A percentile compares a stretch with the other conserved stretches of the same genome.
phyloP scores from a whole-genome alignment of 2,888 invertebrate species.

The Perizoma affinitatum region DNA sequence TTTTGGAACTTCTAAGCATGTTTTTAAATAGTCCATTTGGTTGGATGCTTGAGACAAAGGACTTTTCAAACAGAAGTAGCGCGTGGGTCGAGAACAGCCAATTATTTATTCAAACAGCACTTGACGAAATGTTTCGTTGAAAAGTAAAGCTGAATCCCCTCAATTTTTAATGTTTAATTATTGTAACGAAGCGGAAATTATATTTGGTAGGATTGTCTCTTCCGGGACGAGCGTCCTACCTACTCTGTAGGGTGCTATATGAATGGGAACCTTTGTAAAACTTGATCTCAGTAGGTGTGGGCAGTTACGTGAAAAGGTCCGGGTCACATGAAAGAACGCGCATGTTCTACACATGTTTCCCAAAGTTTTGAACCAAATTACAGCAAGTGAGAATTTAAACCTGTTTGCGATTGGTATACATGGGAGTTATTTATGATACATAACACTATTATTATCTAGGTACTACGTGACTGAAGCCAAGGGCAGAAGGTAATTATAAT shows the following conservation, averaged over 20 bases:
- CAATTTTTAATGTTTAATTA: constrained; percentile 46
- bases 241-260: not conserved
- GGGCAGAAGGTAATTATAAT: too few relatives aligned
- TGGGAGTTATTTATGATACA: too few relatives aligned
- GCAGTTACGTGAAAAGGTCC: not conserved
- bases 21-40: constrained; percentile 4
- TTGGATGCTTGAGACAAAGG: constrained; percentile 1
- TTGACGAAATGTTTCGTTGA: constrained; percentile 19
- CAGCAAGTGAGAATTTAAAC: not conserved
- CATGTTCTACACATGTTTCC: not conserved
- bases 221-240: constrained; percentile 18
- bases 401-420: too few relatives aligned
- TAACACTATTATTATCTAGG: too few relatives aligned
- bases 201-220: constrained; percentile 34
- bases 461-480: too few relatives aligned
- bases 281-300: constrained; percentile 6
- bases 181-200: constrained; percentile 49
- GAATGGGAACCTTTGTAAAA: constrained; percentile 21
- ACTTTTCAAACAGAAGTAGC: constrained; percentile 12
- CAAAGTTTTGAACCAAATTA: not conserved
- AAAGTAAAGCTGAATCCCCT: constrained; percentile 30
- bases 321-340: not conserved
- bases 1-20: not conserved
- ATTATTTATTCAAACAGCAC: constrained; percentile 17
- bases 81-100: constrained; percentile 20